These are phyloP conservation scores for Pagetopsis macropterus DNA, from an alignment of 2,797 vertebrate genomes.

Conservation along the genomic window DNA sequence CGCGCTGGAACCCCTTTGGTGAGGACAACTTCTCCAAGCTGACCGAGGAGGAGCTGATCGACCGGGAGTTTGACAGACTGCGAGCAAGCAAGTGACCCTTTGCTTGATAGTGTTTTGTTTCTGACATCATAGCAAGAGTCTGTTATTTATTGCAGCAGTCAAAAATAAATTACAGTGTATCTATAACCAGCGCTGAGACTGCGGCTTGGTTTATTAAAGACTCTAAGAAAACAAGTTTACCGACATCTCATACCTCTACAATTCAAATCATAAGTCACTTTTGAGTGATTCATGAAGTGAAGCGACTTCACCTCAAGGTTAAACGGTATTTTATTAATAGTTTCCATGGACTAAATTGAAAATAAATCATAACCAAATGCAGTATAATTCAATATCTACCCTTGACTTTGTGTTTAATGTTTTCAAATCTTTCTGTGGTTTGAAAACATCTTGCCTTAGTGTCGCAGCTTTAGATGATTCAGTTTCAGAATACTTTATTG, in stretches of 20 bases:
- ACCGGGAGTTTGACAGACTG: slow-evolving; percentile 97
- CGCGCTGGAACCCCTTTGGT: slow-evolving; percentile 97
- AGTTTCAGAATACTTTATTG: no score
- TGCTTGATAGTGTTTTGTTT: not conserved
- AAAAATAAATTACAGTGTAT: no score
- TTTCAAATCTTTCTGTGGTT: no score
- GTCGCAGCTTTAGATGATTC: not conserved
- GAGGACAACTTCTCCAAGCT: slow-evolving; percentile 98
- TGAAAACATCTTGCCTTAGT: not conserved
- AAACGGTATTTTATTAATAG: not conserved
- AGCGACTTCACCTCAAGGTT: no score
- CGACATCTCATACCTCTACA: no score
- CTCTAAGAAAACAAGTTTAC: no score
- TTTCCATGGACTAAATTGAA: not conserved
- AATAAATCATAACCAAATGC: not conserved
- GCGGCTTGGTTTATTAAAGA: no score
- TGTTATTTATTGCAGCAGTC: no score
- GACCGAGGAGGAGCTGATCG: slow-evolving; percentile 96
- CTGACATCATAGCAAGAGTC: no score
- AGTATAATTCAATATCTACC: not conserved
- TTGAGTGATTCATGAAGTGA: no score
- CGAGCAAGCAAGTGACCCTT: slow-evolving; percentile 94
- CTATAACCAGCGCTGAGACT: no score
- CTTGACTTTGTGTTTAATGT: not conserved
- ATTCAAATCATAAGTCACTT: no score